Base-by-base conservation (phyloP, 2,113 vertebrate genomes). In the Perca fluviatilis region DNA sequence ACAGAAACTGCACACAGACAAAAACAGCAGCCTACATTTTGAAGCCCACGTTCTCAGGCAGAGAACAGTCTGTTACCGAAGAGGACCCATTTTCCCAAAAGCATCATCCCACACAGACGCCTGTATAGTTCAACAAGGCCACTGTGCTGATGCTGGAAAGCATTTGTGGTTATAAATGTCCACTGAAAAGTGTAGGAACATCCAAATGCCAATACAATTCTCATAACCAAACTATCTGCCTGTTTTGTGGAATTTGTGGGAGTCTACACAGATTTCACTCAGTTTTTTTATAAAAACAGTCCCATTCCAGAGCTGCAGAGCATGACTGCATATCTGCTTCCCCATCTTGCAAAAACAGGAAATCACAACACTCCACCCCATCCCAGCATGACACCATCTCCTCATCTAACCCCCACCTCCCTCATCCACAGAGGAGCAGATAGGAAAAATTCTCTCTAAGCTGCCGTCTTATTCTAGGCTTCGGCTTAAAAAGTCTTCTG, bases 321-420 rank as follows among this genome's bases (percentile, higher is more conserved):
- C 84, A 62, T 77, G 70, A 78, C 87, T 13, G 12, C 67, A 16
- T 85, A 93, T 93, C 89, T 83, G 85, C 78, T 90, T 85, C 69
- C 83, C 57, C 65, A 93, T 92, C 91, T 81, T 67, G 30, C 70
- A 47, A 89, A 90, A 89, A 93, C 93, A 94, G 92, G 93, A 94
- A 93, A 85, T 82, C 79, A 79, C 30, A 89, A 87, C 86, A 73
- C 90, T 79, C 84, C 90, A 82, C 93, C 90, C 92, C 69, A 74
- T 74, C 81, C 78, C 86, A 71, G 73, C 30, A 30, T 36, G 80
- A 91, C 83, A 88, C 77, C 77, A 63, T 77, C 73, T 70, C 68
- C 79, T 66, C 79, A 69, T 75, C 73, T 64, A 43, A 18, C 2
- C 43, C 23, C 15, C n/a, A 13, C n/a, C 54, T 56, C 61, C 36